Percentiles rank a stretch among this genome's conserved stretches.
Conservation (phyloP, 2,113 vertebrate species). For the Cyanocitta stelleri region DNA sequence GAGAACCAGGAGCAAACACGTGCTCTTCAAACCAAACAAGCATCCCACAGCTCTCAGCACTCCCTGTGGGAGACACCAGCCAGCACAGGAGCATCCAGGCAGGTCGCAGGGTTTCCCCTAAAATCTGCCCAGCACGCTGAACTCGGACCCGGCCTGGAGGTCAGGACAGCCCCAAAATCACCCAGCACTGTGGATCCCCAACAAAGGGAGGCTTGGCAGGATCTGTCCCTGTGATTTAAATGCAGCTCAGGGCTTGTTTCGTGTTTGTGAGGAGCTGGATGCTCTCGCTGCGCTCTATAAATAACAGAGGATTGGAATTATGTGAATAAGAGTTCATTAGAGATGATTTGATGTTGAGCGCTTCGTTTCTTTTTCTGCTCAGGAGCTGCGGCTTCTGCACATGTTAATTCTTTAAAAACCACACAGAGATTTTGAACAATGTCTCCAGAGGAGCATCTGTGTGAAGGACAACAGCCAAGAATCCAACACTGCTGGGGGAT, state of each 20-base stretch:
- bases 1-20: not conserved
- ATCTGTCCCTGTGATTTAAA: conserved; percentile 17
- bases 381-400: not conserved
- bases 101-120: rapidly evolving
- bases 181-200: not conserved
- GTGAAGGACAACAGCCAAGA: not conserved
- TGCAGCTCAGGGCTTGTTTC: conserved; percentile 30
- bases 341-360: not conserved
- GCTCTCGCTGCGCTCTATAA: conserved; percentile 29
- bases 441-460: not conserved
- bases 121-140: not conserved
- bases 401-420: not conserved
- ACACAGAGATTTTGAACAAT: not conserved
- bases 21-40: not conserved
- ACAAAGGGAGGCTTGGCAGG: not conserved
- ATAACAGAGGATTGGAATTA: conserved; percentile 39
- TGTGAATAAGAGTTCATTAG: conserved; percentile 28
- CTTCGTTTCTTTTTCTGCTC: not conserved
- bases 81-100: not conserved
- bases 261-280: conserved; percentile 30
- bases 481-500: not conserved
- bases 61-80: not conserved
- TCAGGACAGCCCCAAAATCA: not conserved
- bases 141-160: not conserved
- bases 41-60: not conserved